phyloP scores from a whole-genome alignment of 35 echinoderm and acorn worm species.

The Ptychodera flava region DNA sequence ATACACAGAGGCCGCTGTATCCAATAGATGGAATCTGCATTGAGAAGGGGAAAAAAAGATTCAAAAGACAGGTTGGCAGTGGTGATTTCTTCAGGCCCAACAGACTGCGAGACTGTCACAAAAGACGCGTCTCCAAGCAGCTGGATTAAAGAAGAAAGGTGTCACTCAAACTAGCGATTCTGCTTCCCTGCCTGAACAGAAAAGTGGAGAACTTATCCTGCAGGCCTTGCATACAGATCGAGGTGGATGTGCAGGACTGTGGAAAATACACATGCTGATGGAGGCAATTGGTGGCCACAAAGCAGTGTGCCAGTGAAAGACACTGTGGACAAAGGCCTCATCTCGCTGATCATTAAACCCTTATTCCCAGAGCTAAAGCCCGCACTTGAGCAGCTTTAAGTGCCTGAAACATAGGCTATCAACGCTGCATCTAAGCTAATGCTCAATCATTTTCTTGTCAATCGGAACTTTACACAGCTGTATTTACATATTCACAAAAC shows the following conservation, averaged over 20 bases:
- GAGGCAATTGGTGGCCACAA: too few species aligned
- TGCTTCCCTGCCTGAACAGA: background rate
- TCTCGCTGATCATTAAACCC: background rate
- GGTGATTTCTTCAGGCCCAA: too few species aligned
- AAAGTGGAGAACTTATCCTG: background rate
- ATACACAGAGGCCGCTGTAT: too few species aligned
- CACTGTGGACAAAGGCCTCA: background rate
- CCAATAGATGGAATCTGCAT: background rate
- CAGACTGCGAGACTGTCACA: too few species aligned
- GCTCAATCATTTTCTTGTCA: background rate
- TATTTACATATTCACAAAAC: background rate
- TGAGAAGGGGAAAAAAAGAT: background rate
- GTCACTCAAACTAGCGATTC: background rate
- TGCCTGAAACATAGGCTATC: background rate
- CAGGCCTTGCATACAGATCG: too few species aligned
- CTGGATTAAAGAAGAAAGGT: background rate
- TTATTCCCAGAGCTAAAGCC: background rate
- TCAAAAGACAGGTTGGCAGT: too few species aligned
- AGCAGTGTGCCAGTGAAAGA: background rate
- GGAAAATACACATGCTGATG: too few species aligned
- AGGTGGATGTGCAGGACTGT: too few species aligned
- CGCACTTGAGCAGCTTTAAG: background rate
- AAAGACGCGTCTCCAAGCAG: too few species aligned
- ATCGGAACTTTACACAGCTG: background rate
- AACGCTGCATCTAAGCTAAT: background rate